These are phyloP conservation scores for Tetraneura akinire DNA, from an alignment of 1,140 invertebrate genomes.

Conservation along the genomic window DNA sequence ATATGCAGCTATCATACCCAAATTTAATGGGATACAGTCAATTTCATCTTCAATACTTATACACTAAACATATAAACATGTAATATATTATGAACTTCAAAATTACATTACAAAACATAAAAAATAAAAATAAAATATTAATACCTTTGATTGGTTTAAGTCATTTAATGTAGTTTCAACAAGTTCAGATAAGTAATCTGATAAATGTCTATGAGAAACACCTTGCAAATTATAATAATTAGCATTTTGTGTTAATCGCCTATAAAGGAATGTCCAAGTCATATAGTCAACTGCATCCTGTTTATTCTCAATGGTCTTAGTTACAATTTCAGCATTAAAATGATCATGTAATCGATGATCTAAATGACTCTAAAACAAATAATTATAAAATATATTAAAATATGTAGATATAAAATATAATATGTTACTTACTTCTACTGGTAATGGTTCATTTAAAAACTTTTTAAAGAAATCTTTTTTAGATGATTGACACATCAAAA, in stretches of 20 bases:
- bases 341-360: slow-evolving; percentile 98
- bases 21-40: slow-evolving; percentile 91
- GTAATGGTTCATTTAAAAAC: slow-evolving; percentile 95
- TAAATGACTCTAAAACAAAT: slow-evolving; percentile 75
- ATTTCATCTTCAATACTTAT: slow-evolving; percentile 98
- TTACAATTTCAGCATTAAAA: slow-evolving; percentile 99
- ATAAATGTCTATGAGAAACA: slow-evolving; percentile 94
- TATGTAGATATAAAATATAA: neutral
- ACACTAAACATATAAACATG: slow-evolving; percentile 65
- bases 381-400: neutral
- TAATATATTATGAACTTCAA: neutral
- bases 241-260: slow-evolving; percentile 96
- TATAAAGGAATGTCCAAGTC: slow-evolving; percentile 98
- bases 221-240: slow-evolving; percentile 99
- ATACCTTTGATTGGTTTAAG: slow-evolving; percentile 88
- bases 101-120: neutral
- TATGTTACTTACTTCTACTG: slow-evolving; percentile 80
- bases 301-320: slow-evolving; percentile 99
- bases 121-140: neutral
- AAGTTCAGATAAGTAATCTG: slow-evolving; percentile 96
- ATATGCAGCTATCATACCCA: slow-evolving; percentile 99
- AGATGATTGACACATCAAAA: slow-evolving; percentile 94
- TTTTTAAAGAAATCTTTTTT: slow-evolving; percentile 99
- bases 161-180: slow-evolving; percentile 95
- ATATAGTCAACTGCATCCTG: slow-evolving; percentile 99